Evolutionary conservation across 2,797 vertebrate species (phyloP), one percentile per base, ranked within the genome.

Genomic region (Leucoraja ocellata): DNA sequence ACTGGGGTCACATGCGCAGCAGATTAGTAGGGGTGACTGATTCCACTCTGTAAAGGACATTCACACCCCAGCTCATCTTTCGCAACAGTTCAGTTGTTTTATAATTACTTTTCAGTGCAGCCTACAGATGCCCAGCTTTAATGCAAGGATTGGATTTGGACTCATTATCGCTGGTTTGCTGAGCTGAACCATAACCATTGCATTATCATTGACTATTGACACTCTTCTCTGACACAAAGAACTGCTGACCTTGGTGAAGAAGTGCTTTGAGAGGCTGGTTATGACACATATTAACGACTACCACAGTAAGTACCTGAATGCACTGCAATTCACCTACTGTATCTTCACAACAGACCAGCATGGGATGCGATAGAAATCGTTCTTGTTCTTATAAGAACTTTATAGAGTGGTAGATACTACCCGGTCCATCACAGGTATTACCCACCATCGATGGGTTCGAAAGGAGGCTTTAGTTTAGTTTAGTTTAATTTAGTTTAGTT

Each of bases 91-190:
- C 63, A 88, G 61, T 23, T 16, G 14, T 14, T 88, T 88, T 10
- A 68, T 36, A 36, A 68, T 88, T 14, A 21, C 10, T 68, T 63
- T 65, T 65, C 68, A 36, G 84, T 28, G n/a, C 78, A 88, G 84
- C 36, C 84, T n/a, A 88, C 18, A 65, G 18, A 88, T 23, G 84
- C 18, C 61, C n/a, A 88, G 83, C 61, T 86, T 86, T 86, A 86
- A 18, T 88, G n/a, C 32, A 88, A 88, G 36, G n/a, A 9, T 68
- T 65, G 65, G 84, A 32, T 86, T 86, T 86, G 61, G 61, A 86
- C 54, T 86, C 58, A 63, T n/a, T n/a, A 63, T 58, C 25, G 61
- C 83, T 16, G 58, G 83, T n/a, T 86, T 83, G 21, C 80, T 83
- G 39, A 61, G 81, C 61, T 65, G 84, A 28, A 18, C 84, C 58